phyloP scores from a whole-genome alignment of 2,888 invertebrate genomes.

The Dicranocentrus wangi region DNA sequence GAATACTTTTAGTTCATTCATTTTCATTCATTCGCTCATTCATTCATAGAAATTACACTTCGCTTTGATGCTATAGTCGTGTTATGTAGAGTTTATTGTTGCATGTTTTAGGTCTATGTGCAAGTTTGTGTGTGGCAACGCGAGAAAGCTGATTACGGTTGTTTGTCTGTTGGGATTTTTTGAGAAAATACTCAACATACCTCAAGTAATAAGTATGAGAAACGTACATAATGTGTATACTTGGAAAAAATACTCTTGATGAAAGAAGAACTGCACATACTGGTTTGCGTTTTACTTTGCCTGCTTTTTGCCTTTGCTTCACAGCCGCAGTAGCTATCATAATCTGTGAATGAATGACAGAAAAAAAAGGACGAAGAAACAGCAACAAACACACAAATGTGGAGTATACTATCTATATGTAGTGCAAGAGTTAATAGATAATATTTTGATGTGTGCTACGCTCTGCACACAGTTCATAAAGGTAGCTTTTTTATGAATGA shows the following conservation, averaged over 20 bases:
- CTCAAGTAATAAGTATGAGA: neutral
- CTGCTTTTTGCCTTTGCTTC: neutral
- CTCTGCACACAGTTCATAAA: neutral
- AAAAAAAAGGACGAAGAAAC: constrained; percentile 15
- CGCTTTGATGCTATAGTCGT: neutral
- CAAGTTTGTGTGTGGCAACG: constrained; percentile 2
- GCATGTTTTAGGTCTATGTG: neutral
- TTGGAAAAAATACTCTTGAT: constrained; percentile 3
- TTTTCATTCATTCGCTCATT: constrained; percentile 26
- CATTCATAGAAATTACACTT: neutral
- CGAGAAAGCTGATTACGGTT: constrained; percentile 18
- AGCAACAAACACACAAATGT: neutral
- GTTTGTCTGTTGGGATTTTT: constrained; percentile 17
- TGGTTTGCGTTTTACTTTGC: constrained; percentile 42
- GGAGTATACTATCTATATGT: neutral
- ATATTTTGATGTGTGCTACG: neutral
- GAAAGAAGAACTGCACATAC: constrained; percentile 30
- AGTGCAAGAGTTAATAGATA: constrained; percentile 31
- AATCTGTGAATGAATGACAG: constrained; percentile 37
- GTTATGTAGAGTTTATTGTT: neutral
- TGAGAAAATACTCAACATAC: neutral
- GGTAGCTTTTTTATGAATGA: constrained; percentile 37
- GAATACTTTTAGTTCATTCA: constrained; percentile 35
- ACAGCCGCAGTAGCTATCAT: neutral
- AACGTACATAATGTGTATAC: neutral